phyloP scores from a whole-genome alignment of 2,888 invertebrate genomes.

The Dicyrtoma fusca region DNA sequence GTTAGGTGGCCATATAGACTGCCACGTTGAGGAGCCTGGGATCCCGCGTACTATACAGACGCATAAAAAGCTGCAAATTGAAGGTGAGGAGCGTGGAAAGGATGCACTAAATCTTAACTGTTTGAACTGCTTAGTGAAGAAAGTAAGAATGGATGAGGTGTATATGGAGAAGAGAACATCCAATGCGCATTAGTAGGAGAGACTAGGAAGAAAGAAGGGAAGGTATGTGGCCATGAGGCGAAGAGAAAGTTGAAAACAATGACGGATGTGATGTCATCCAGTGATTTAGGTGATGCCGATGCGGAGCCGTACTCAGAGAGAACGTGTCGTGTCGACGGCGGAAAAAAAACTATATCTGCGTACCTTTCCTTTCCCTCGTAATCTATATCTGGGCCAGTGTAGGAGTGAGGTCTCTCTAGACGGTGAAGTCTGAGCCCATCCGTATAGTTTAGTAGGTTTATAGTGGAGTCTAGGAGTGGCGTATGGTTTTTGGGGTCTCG shows the following conservation, averaged over 20 bases:
- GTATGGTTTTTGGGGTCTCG: too few species aligned
- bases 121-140: background rate
- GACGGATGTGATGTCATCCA: conserved; percentile 22
- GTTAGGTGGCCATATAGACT: too few species aligned
- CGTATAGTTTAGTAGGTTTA: too few species aligned
- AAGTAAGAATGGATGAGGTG: background rate
- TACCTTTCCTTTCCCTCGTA: background rate
- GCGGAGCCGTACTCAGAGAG: background rate
- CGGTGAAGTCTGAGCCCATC: too few species aligned
- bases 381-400: background rate
- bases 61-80: background rate
- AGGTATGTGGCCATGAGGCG: conserved; percentile 5
- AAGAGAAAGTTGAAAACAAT: conserved; percentile 16
- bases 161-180: background rate
- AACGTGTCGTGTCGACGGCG: conserved; percentile 16
- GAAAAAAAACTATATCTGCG: background rate
- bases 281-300: conserved; percentile 22
- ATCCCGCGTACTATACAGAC: too few species aligned
- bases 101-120: background rate
- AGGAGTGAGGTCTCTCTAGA: too few species aligned
- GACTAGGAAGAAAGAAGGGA: background rate
- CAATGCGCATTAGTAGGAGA: too few species aligned
- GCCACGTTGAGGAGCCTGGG: too few species aligned
- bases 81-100: background rate
- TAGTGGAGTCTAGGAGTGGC: too few species aligned